Conservation (phyloP, 2,797 vertebrate species). For the Falco naumanni region DNA sequence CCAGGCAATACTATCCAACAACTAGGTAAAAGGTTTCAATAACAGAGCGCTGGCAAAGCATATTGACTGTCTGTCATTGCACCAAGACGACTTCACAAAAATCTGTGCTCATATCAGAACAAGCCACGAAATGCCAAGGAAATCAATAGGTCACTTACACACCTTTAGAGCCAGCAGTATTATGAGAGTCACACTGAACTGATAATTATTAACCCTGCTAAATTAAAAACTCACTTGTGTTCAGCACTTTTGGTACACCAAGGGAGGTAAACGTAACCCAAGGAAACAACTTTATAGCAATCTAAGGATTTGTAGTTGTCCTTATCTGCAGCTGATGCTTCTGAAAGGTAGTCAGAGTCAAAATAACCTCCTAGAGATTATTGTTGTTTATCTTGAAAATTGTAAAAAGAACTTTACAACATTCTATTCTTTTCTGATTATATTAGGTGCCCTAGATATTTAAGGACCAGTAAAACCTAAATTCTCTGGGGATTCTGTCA, state of each 20-base stretch:
- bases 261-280: not conserved
- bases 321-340: not conserved
- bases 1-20: slow-evolving; percentile 4
- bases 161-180: not conserved
- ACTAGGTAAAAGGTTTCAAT: slow-evolving; percentile 53
- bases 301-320: slow-evolving; percentile 12
- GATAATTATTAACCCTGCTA: slow-evolving; percentile 45
- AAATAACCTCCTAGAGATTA: not conserved
- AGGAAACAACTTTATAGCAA: slow-evolving; percentile 24
- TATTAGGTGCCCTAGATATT: not conserved
- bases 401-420: not conserved
- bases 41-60: not conserved
- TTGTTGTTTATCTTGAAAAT: not conserved
- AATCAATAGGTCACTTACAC: slow-evolving; percentile 54
- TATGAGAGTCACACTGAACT: slow-evolving; percentile 17
- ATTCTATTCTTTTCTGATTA: not conserved
- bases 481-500: not conserved
- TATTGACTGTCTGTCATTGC: slow-evolving; percentile 47
- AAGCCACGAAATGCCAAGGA: slow-evolving; percentile 5
- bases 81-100: slow-evolving; percentile 36
- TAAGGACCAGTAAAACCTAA: not conserved
- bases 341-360: not conserved
- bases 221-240: slow-evolving; percentile 47
- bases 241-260: slow-evolving; percentile 2
- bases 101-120: slow-evolving; percentile 21